These are phyloP conservation scores for Scarus forsteni DNA, from an alignment of 2,797 vertebrate species.

Conservation along the genomic window DNA sequence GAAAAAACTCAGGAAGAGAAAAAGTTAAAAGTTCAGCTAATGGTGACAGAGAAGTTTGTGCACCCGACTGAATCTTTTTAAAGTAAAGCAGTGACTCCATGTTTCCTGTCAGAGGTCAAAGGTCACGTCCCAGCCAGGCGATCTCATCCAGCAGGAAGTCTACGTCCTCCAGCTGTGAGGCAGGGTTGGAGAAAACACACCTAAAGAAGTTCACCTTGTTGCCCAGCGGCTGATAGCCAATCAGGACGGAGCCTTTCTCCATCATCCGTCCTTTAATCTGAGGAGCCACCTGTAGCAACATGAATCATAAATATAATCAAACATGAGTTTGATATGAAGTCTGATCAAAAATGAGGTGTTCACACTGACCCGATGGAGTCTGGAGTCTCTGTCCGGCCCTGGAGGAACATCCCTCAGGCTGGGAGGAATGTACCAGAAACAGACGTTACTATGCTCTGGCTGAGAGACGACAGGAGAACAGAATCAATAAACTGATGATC, in stretches of 20 bases:
- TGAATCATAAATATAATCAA: background rate
- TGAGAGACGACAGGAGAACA: slow-evolving; percentile 38
- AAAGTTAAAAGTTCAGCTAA: too few relatives aligned
- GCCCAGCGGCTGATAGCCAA: slow-evolving; percentile 1
- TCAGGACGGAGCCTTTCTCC: slow-evolving; percentile 81
- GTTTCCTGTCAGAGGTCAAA: slow-evolving; percentile 46
- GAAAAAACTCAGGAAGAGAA: too few relatives aligned
- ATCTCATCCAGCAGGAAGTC: slow-evolving; percentile 83
- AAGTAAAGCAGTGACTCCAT: background rate
- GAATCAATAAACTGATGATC: too few relatives aligned
- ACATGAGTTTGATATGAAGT: background rate
- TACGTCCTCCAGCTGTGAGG: slow-evolving; percentile 74
- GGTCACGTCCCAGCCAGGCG: slow-evolving; percentile 68
- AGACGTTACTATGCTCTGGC: slow-evolving; percentile 84
- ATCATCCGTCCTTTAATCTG: slow-evolving; percentile 84
- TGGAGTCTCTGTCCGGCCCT: slow-evolving; percentile 65
- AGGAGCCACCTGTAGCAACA: slow-evolving; percentile 72
- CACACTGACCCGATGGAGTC: slow-evolving; percentile 76
- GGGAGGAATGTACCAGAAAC: slow-evolving; percentile 84
- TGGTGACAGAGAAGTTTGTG: too few relatives aligned
- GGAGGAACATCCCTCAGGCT: slow-evolving; percentile 69
- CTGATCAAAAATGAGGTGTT: background rate
- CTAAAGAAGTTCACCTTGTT: slow-evolving; percentile 81
- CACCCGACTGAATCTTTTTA: too few relatives aligned
- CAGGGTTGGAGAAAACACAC: slow-evolving; percentile 83